A percentile compares a stretch with the other conserved stretches of the same genome.
phyloP scores from a whole-genome alignment of 2,797 vertebrate species.

The Anabacerthia variegaticeps region DNA sequence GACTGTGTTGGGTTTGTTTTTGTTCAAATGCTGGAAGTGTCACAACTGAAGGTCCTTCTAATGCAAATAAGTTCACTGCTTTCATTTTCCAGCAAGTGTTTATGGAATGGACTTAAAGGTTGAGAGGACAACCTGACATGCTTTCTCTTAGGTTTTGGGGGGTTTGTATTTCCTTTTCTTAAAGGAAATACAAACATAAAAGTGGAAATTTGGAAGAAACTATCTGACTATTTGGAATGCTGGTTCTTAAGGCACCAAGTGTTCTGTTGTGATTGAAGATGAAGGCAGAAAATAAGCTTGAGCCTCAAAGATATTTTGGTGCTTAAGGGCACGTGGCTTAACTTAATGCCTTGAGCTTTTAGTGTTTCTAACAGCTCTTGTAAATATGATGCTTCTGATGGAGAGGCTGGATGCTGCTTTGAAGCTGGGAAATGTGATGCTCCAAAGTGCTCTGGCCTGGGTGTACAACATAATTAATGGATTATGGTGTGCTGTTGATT shows the following conservation, averaged over 20 bases:
- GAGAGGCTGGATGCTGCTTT: neutral
- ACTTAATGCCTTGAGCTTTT: neutral
- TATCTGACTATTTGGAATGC: neutral
- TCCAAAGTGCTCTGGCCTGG: neutral
- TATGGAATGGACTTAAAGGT: accelerated
- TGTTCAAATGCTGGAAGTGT: neutral
- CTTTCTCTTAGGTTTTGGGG: neutral
- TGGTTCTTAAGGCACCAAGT: neutral
- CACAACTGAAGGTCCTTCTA: neutral
- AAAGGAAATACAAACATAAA: neutral
- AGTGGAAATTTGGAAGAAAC: neutral
- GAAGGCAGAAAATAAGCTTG: neutral
- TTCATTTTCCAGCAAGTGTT: neutral
- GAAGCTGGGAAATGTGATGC: neutral
- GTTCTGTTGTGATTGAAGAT: neutral
- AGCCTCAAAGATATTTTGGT: neutral
- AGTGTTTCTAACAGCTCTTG: neutral
- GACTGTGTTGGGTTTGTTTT: accelerated
- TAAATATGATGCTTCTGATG: neutral
- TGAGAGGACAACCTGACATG: neutral
- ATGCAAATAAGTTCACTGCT: accelerated
- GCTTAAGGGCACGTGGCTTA: neutral
- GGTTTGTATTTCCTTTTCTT: no score
- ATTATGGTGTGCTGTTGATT: neutral
- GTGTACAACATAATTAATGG: accelerated